Evolutionary conservation across 2,113 vertebrate genomes (phyloP), one percentile per base, ranked within the genome.

Genomic region (Rhea americana): DNA sequence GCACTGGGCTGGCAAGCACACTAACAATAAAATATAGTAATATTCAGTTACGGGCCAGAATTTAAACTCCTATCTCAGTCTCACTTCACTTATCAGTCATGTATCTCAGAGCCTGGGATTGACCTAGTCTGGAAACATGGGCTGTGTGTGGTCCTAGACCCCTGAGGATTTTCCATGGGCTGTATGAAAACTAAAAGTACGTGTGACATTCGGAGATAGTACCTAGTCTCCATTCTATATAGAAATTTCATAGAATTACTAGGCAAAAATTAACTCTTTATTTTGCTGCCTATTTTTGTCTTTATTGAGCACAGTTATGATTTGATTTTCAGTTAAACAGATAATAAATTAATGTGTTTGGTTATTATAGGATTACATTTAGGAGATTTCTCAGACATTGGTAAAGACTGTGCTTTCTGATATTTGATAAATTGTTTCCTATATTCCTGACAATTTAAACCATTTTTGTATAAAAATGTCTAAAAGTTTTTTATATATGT

Each of bases 321-420:
- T 30, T 78, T 67, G 5, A 56, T 55, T 92, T 95, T 73, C 41
- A 83, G 76, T 66, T 76, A 86, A 91, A 75, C 47, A 95, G 56
- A 35, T 87, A 93, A 41, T 71, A 68, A 92, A 78, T 87, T 30
- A 13, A 51, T 39, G 58, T 76, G 43, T 3, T 39, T 43, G 28
- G 28, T 67, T 90, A 76, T 15, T 43, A 20, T 78, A 51, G 55
- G 85, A 59, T n/a, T 39, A 80, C 0, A 2, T 48, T 77, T 32
- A 83, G 43, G 9, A 65, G 28, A 62, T 51, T 85, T 81, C 19
- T 16, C 74, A 82, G 35, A 5, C 15, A 55, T 43, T 66, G 13
- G 8, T 87, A 53, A 58, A 61, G 28, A 77, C 47, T 43, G 59
- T 59, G 30, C 25, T 85, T 81, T 76, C 28, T 84, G 62, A 6